Evolutionary conservation across 2,888 invertebrate genomes (phyloP), one percentile per base, ranked within the genome.

Genomic region (Brachylomia viminalis): DNA sequence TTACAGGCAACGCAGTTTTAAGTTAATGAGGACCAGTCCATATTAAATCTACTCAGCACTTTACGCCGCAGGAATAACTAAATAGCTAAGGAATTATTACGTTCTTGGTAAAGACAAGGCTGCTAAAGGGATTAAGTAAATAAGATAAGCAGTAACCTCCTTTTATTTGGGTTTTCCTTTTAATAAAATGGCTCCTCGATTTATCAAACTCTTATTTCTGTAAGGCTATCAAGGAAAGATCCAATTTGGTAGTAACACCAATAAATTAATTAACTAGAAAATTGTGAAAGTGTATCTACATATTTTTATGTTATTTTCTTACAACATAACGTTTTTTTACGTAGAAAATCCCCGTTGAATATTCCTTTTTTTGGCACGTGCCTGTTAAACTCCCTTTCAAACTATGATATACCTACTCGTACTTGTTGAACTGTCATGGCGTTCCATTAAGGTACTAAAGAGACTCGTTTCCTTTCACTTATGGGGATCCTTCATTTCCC

Each of bases 31-130:
- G 23, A 45, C 33, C n/a, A n/a, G 38, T 54, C 56, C 38, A 73
- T 47, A 81, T 81, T 75, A 75, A 68, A 81, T 79, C n/a, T 38
- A 64, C 75, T 68, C 52, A 68, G 62, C 67, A 58, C n/a, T 61
- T 79, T 68, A 79, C 68, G 75, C 52, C 0, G 0, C 20, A 5
- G 13, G 79, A 79, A 81, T 81, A 75, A 64, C 75, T 65, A 75
- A 79, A 54, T 58, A 64, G 62, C 47, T 33, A n/a, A n/a, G 47
- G 47, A 80, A 68, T 75, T 81, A 81, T 52, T 68, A 23, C 56
- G 58, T 81, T 81, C 67, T 45, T 23, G 27, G 61, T 45, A 47
- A 66, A 75, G 81, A 58, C 38, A 33, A 74, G 33, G 30, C n/a
- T 6, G 47, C 45, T 42, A 56, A 75, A 56, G 23, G 45, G 61